These are phyloP conservation scores for Botia kubotai DNA, from an alignment of 2,797 vertebrate genomes.

Conservation along the genomic window DNA sequence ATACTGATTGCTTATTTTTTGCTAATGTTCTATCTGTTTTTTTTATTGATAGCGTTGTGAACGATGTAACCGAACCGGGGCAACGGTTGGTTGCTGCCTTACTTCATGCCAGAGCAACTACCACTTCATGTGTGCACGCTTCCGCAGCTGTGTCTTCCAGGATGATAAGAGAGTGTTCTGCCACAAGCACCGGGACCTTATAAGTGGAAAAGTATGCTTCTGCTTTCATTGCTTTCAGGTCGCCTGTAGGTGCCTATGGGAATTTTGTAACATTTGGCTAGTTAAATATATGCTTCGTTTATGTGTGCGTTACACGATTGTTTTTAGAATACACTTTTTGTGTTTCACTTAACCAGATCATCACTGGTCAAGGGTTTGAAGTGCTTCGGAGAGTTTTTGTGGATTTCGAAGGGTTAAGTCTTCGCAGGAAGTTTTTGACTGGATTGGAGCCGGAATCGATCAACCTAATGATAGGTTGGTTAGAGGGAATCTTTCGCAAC, in stretches of 20 bases:
- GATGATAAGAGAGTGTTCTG: conserved; percentile 96
- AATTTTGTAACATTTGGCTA: background rate
- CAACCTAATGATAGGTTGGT: conserved; percentile 90
- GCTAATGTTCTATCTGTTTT: conserved; percentile 1
- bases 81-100: conserved; percentile 93
- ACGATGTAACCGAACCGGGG: conserved; percentile 88
- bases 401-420: conserved; percentile 93
- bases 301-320: background rate
- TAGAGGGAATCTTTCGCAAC: background rate
- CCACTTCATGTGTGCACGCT: conserved; percentile 95
- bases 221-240: background rate
- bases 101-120: conserved; percentile 95
- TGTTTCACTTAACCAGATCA: conserved; percentile 74
- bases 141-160: conserved; percentile 91
- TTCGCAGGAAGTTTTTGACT: conserved; percentile 91
- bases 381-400: conserved; percentile 91
- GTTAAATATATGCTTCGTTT: background rate
- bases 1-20: background rate
- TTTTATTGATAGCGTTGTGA: conserved; percentile 85
- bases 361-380: conserved; percentile 88
- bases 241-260: background rate
- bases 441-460: conserved; percentile 90
- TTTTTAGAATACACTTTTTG: background rate
- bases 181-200: conserved; percentile 87
- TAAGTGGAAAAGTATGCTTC: conserved; percentile 85